These are phyloP conservation scores for Apodemia duryi DNA, from an alignment of 2,888 invertebrate genomes.

Conservation along the genomic window DNA sequence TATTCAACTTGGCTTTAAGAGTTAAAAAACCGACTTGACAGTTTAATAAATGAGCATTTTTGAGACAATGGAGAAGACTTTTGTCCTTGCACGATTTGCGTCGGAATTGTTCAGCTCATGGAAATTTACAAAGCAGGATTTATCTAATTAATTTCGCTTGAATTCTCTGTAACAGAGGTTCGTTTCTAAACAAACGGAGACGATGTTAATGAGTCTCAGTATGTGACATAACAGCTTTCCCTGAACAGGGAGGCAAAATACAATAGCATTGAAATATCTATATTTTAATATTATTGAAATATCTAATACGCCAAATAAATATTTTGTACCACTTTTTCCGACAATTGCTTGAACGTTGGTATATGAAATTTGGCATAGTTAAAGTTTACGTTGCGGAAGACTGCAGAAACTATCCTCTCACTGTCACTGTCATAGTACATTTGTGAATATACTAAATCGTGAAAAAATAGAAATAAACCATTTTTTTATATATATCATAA, in stretches of 20 bases:
- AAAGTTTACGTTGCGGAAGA: too few species aligned
- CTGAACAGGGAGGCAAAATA: not conserved
- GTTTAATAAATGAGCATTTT: slow-evolving; percentile 9
- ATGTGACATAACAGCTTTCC: not conserved
- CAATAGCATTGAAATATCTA: not conserved
- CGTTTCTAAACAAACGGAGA: not conserved
- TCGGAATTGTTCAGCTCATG: slow-evolving; percentile 7
- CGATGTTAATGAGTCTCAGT: slow-evolving; percentile 4
- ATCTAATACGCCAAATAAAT: too few species aligned
- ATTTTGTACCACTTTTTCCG: too few species aligned
- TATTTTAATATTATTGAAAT: too few species aligned
- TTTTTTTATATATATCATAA: too few species aligned
- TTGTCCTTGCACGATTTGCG: slow-evolving; percentile 4
- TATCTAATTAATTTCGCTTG: slow-evolving; percentile 6
- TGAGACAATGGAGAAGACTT: slow-evolving; percentile 5
- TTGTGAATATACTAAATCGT: too few species aligned
- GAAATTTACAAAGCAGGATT: slow-evolving; percentile 1
- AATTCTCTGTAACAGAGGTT: not conserved
- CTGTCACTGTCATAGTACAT: too few species aligned
- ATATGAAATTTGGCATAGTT: too few species aligned
- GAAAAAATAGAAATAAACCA: too few species aligned
- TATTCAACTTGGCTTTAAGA: slow-evolving; percentile 11
- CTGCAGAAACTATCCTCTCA: too few species aligned
- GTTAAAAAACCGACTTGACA: slow-evolving; percentile 14
- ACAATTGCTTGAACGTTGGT: too few species aligned